Percentiles rank a stretch among this genome's conserved stretches.
Evolutionary conservation across 2,888 invertebrate genomes (phyloP).

Genomic region (Dryadula phaetusa): DNA sequence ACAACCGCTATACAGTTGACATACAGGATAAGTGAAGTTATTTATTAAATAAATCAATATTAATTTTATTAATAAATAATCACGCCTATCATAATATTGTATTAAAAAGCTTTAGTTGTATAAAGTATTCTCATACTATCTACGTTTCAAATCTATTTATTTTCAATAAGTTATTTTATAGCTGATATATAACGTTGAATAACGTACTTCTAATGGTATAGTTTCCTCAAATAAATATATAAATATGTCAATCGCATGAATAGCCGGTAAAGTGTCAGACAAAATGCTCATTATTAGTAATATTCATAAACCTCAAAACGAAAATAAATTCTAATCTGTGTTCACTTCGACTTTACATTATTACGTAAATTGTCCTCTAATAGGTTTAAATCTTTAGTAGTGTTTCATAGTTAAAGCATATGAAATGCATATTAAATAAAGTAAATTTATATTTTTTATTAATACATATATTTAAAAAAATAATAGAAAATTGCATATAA

Average conservation of each 20-base stretch:
- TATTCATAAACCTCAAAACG: conserved; percentile 78
- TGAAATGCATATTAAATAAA: too few relatives aligned
- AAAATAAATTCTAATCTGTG: conserved; percentile 72
- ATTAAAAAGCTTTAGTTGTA: too few relatives aligned
- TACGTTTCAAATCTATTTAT: too few relatives aligned
- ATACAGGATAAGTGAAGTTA: neutral
- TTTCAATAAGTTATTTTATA: too few relatives aligned
- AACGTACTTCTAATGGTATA: too few relatives aligned
- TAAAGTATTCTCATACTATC: too few relatives aligned
- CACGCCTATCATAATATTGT: too few relatives aligned
- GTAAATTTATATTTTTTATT: neutral
- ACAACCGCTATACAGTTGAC: neutral
- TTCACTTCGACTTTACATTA: conserved; percentile 44
- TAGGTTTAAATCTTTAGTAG: conserved; percentile 33
- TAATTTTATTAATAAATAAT: too few relatives aligned
- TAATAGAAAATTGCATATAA: too few relatives aligned
- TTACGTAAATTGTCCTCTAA: conserved; percentile 56
- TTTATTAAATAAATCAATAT: too few relatives aligned
- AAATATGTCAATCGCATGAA: conserved; percentile 49
- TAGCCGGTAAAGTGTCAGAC: conserved; percentile 77
- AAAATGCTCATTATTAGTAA: conserved; percentile 79
- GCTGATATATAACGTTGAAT: too few relatives aligned
- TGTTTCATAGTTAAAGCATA: neutral
- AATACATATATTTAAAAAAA: too few relatives aligned
- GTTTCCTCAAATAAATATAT: neutral